phyloP scores from a whole-genome alignment of 2,888 invertebrate genomes.

The Rugalucina vietnamica region DNA sequence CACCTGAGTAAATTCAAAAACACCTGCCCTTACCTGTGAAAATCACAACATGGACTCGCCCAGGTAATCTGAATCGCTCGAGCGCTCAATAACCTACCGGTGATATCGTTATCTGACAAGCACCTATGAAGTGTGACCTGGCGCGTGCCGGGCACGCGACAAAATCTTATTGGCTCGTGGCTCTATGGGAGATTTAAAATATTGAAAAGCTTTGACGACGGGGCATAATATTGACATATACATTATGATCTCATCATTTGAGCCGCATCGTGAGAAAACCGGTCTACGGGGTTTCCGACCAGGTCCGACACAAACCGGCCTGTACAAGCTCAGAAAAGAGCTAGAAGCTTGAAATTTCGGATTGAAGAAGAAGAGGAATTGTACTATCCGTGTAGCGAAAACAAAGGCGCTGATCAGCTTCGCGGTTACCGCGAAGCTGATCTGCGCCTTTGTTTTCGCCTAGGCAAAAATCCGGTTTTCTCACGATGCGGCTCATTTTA shows the following conservation, averaged over 20 bases:
- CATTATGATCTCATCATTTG: background rate
- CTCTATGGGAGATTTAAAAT: background rate
- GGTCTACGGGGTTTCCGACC: no score
- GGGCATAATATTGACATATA: background rate
- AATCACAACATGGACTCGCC: background rate
- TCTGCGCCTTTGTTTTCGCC: no score
- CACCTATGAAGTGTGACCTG: background rate
- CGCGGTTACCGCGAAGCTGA: no score
- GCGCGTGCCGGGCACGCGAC: slow-evolving; percentile 56
- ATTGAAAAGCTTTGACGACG: background rate
- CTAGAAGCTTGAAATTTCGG: no score
- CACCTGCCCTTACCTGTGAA: slow-evolving; percentile 2
- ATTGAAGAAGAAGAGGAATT: no score
- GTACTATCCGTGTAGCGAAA: no score
- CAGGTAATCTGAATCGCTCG: background rate
- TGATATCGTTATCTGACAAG: slow-evolving; percentile 14
- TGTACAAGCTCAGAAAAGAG: no score
- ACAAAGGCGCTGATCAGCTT: no score
- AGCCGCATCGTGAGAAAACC: no score
- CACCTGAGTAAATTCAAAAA: background rate
- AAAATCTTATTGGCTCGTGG: background rate
- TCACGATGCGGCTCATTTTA: no score
- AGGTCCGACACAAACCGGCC: no score
- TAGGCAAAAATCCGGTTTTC: no score
- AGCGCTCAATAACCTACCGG: background rate